Evolutionary conservation across 2,888 invertebrate species (phyloP).

Genomic region (Diabrotica balteata): DNA sequence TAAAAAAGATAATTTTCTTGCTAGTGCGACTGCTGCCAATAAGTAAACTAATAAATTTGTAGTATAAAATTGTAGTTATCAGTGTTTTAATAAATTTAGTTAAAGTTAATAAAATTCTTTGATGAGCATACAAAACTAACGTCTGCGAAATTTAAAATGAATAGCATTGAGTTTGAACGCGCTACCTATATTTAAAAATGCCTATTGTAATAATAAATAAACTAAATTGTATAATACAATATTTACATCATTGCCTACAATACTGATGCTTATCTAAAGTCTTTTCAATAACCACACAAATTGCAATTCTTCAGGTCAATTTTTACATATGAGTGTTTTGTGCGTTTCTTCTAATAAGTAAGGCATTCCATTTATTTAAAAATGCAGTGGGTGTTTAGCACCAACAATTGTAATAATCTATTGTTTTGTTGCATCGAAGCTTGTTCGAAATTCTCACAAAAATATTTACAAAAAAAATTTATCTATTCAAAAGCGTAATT

Average conservation of each 20-base stretch:
- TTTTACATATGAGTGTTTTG: too few relatives aligned
- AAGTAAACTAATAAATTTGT: not conserved
- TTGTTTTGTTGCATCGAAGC: too few relatives aligned
- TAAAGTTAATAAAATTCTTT: not conserved
- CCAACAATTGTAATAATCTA: too few relatives aligned
- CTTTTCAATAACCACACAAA: not conserved
- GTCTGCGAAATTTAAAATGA: not conserved
- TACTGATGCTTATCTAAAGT: constrained; percentile 16
- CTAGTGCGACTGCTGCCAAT: not conserved
- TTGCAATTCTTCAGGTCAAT: too few relatives aligned
- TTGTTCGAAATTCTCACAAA: too few relatives aligned
- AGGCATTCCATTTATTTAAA: too few relatives aligned
- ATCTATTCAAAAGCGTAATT: too few relatives aligned
- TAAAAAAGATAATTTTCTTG: too few relatives aligned
- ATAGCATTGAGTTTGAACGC: not conserved
- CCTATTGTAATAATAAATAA: too few relatives aligned
- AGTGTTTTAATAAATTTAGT: not conserved
- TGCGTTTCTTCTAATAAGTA: too few relatives aligned
- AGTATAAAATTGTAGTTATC: not conserved
- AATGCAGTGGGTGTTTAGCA: too few relatives aligned
- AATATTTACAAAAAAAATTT: too few relatives aligned
- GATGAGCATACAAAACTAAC: not conserved
- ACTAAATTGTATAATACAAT: constrained; percentile 6
- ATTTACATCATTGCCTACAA: constrained; percentile 7
- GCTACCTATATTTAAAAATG: not conserved